These are phyloP conservation scores for Alethe diademata DNA, from an alignment of 2,113 vertebrate genomes.

Conservation along the genomic window DNA sequence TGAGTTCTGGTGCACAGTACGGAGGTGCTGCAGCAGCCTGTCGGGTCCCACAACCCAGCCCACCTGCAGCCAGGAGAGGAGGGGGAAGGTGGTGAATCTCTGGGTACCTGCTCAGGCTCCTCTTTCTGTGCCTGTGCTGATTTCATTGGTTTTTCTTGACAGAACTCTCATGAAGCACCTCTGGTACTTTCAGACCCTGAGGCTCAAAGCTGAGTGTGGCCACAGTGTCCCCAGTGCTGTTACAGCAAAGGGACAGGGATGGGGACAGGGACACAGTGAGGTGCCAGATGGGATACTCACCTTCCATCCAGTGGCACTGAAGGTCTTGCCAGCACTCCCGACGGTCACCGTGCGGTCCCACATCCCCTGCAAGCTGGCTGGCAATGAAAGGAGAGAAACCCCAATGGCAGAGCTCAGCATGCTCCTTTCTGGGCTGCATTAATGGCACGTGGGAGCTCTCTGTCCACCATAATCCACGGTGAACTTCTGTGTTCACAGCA, in stretches of 20 bases:
- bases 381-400: not conserved
- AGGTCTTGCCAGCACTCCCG: conserved; percentile 91
- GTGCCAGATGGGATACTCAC: conserved; percentile 50
- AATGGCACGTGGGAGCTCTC: not conserved
- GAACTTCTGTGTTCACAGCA: not conserved
- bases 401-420: not conserved
- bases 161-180: not conserved
- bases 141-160: not conserved
- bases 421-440: not conserved
- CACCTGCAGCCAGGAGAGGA: conserved; percentile 74
- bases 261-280: not conserved
- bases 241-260: not conserved
- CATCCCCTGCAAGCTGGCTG: conserved; percentile 93
- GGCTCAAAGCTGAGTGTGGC: not conserved
- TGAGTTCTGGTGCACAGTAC: conserved; percentile 88
- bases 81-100: not conserved
- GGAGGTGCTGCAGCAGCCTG: conserved; percentile 83
- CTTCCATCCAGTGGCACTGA: conserved; percentile 95
- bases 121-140: not conserved
- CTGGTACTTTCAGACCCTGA: not conserved
- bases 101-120: not conserved
- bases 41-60: conserved; percentile 87
- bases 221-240: not conserved
- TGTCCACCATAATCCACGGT: rapidly evolving
- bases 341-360: conserved; percentile 91